Percentiles rank a stretch among this genome's conserved stretches.
Evolutionary conservation across 2,888 invertebrate species (phyloP).

Genomic region (Mechanitis messenoides): DNA sequence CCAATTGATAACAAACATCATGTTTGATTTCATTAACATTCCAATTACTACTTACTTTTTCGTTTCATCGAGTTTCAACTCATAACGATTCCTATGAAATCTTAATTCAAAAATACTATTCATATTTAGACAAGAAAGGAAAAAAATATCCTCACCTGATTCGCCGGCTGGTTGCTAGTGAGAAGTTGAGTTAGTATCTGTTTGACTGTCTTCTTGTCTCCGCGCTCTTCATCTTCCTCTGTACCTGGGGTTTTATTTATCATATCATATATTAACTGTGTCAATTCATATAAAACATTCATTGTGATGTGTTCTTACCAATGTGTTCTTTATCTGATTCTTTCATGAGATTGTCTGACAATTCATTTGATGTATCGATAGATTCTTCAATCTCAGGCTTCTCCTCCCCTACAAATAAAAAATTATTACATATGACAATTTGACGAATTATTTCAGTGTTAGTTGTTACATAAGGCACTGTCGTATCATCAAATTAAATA

Average conservation of each 20-base stretch:
- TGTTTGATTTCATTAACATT: too few relatives aligned
- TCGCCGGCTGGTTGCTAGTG: slow-evolving; percentile 65
- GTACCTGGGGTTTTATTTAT: slow-evolving; percentile 25
- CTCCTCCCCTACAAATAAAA: slow-evolving; percentile 51
- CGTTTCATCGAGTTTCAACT: too few relatives aligned
- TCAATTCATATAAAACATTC: neutral
- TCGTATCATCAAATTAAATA: too few relatives aligned
- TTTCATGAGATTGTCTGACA: slow-evolving; percentile 24
- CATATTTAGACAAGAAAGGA: too few relatives aligned
- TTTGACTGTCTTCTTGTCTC: slow-evolving; percentile 69
- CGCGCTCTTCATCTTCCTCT: slow-evolving; percentile 70
- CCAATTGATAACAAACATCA: too few relatives aligned
- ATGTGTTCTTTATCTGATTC: slow-evolving; percentile 26
- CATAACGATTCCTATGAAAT: too few relatives aligned
- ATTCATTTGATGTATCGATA: slow-evolving; percentile 46
- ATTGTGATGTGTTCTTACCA: slow-evolving; percentile 30
- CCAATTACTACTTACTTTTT: too few relatives aligned
- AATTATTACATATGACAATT: too few relatives aligned
- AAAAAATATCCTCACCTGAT: slow-evolving; percentile 48
- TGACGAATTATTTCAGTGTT: too few relatives aligned
- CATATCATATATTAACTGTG: neutral
- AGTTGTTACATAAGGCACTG: too few relatives aligned
- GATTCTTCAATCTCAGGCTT: slow-evolving; percentile 59
- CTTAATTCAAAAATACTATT: too few relatives aligned
- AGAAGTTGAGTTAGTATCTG: slow-evolving; percentile 67